Percentiles rank a stretch among this genome's conserved stretches.
Evolutionary conservation across 2,797 vertebrate species (phyloP).

Genomic region (Falco peregrinus): DNA sequence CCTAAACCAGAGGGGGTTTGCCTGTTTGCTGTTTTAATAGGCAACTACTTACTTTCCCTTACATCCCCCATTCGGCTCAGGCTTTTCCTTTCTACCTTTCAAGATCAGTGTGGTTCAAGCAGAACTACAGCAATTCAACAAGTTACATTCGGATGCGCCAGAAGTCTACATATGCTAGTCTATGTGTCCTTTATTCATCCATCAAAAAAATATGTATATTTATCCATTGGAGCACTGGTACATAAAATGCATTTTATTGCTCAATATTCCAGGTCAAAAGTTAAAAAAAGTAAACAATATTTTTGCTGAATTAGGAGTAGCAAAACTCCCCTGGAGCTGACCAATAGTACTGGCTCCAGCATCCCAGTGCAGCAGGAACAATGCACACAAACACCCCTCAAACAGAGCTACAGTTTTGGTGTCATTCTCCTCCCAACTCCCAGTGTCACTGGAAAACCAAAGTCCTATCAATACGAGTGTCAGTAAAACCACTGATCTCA

Average conservation of each 20-base stretch:
- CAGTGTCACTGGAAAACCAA: not conserved
- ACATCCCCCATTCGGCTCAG: not conserved
- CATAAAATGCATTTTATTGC: not conserved
- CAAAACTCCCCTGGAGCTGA: not conserved
- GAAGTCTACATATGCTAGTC: not conserved
- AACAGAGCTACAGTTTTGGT: not conserved
- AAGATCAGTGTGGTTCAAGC: not conserved
- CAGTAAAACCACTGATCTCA: not conserved
- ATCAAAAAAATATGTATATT: not conserved
- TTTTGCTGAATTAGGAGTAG: not conserved
- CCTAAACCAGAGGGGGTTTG: not conserved
- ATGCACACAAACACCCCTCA: not conserved
- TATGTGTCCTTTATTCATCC: not conserved
- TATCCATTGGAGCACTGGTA: not conserved
- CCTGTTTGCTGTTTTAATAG: not conserved
- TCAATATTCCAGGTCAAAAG: not conserved
- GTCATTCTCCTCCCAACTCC: not conserved
- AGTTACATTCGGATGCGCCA: not conserved
- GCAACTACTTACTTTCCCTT: not conserved
- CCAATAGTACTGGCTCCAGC: not conserved
- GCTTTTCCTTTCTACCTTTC: not conserved
- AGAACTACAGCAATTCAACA: not conserved
- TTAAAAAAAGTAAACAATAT: not conserved
- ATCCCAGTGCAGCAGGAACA: not conserved
- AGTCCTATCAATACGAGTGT: not conserved